Base-by-base conservation (phyloP, 1,140 invertebrate genomes). In the Geopemphigus sp. region DNA sequence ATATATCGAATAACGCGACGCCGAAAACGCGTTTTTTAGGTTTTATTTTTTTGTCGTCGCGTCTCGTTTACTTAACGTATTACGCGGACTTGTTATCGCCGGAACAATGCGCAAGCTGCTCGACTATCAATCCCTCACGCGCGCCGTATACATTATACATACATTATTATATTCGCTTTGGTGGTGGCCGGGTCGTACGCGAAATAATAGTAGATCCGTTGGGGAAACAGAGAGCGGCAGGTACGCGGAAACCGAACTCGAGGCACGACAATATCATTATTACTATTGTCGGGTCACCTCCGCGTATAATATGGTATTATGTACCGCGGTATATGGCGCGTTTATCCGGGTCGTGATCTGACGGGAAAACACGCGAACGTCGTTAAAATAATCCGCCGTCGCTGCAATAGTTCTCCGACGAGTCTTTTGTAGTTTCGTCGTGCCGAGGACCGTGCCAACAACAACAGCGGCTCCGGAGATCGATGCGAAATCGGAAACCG, bases 401-500 rank as follows among this genome's bases (percentile, higher is more conserved):
- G 32, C 11, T 19, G 32, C 64, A 4, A 5, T 56, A 12, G 5
- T 17, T 54, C 12, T 26, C 3, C 61, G 61, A 32, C 61, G 61
- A 3, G 15, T 19, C 61, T 63, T 61, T 61, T 73, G 17, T 74
- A 39, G 32, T 39, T 24, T 45, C 45, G 56, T 59, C 19, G 29
- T 50, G 19, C n/a, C 63, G 22, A 47, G 29, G 26, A 72, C 26
- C 2, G 53, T 17, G 17, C 22, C 22, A 11, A 56, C 19, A 56
- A 56, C 19, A 17, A 68, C 17, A 8, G 47, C 50, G 24, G 12
- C n/a, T n/a, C n/a, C n/a, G 17, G 32, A 24, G 32, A 45, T 57
- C 56, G 56, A 59, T 39, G 56, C 14, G 74, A 78, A 78, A 78
- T 78, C 74, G 74, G 74, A 78, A 78, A 78, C 74, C 56, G 74